These are phyloP conservation scores for Hyaena hyaena DNA, from an alignment of 2,113 vertebrate genomes.

Conservation along the genomic window DNA sequence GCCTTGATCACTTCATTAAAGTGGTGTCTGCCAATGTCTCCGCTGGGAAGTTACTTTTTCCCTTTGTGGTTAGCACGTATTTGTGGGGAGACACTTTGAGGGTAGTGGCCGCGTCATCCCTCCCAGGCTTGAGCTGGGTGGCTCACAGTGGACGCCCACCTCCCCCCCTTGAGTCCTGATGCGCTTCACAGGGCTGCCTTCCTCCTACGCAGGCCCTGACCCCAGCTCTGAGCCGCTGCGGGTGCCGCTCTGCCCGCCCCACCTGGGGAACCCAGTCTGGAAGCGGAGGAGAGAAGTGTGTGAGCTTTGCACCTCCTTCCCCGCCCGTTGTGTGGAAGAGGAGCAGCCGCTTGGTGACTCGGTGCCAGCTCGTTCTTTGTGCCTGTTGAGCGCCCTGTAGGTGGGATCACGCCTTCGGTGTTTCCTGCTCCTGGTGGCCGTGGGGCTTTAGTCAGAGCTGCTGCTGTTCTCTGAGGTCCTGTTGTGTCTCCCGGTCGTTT, in stretches of 20 bases:
- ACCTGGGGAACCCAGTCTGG: too few species aligned
- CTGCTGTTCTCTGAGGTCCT: not conserved
- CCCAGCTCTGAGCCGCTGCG: not conserved
- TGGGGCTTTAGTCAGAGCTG: not conserved
- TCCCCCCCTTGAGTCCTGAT: not conserved
- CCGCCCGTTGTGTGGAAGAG: fast-evolving
- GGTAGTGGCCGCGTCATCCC: too few species aligned
- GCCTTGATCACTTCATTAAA: not conserved
- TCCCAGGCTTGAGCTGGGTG: not conserved
- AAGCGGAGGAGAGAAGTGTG: not conserved
- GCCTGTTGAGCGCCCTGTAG: fast-evolving
- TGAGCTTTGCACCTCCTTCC: not conserved
- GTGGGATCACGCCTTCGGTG: fast-evolving
- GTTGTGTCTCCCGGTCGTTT: not conserved
- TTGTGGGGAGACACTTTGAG: not conserved
- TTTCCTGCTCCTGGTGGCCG: not conserved
- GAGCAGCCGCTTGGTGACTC: fast-evolving
- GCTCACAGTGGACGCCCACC: fast-evolving
- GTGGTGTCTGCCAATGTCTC: not conserved
- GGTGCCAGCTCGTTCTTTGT: fast-evolving
- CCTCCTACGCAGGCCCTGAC: not conserved
- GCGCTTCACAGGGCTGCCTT: not conserved
- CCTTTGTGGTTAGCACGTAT: not conserved
- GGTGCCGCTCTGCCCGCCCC: not conserved
- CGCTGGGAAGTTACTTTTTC: not conserved